Percentiles rank a stretch among this genome's conserved stretches.
Conservation (phyloP, 1,140 invertebrate genomes). For the Megathymus violae region DNA sequence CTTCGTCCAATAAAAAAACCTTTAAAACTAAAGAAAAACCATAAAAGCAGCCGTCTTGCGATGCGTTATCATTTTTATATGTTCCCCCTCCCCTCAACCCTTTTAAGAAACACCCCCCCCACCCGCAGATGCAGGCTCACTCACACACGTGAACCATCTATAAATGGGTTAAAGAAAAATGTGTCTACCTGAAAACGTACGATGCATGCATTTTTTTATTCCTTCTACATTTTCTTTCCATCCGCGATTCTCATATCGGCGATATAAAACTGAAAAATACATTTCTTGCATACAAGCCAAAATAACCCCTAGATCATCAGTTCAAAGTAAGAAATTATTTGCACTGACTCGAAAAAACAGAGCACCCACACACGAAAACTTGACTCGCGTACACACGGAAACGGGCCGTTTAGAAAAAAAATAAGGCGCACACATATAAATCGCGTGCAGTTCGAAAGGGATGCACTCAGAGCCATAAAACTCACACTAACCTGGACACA, state of each 20-base stretch:
- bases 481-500: slow-evolving; percentile 51
- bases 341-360: slow-evolving; percentile 60
- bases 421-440: slow-evolving; percentile 81
- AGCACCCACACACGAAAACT: slow-evolving; percentile 66
- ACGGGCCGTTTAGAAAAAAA: slow-evolving; percentile 78
- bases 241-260: slow-evolving; percentile 83
- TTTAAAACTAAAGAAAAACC: slow-evolving; percentile 83
- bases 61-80: slow-evolving; percentile 84
- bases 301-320: slow-evolving; percentile 24
- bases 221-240: slow-evolving; percentile 80
- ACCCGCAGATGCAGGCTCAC: slow-evolving; percentile 65
- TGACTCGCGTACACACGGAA: slow-evolving; percentile 63
- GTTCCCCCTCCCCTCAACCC: slow-evolving; percentile 71
- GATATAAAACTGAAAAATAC: slow-evolving; percentile 84
- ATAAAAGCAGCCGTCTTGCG: slow-evolving; percentile 83
- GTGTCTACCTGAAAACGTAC: slow-evolving; percentile 83
- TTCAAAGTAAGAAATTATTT: slow-evolving; percentile 45
- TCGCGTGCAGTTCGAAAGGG: slow-evolving; percentile 81
- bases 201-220: slow-evolving; percentile 81
- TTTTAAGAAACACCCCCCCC: slow-evolving; percentile 54
- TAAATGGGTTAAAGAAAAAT: slow-evolving; percentile 84
- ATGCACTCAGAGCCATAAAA: slow-evolving; percentile 83
- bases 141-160: slow-evolving; percentile 63
- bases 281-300: slow-evolving; percentile 58
- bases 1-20: slow-evolving; percentile 74